Evolutionary conservation across 92 coral and sea anemone species (phyloP), one percentile per base, ranked within the genome.

Genomic region (Anthopleura xanthogrammica): DNA sequence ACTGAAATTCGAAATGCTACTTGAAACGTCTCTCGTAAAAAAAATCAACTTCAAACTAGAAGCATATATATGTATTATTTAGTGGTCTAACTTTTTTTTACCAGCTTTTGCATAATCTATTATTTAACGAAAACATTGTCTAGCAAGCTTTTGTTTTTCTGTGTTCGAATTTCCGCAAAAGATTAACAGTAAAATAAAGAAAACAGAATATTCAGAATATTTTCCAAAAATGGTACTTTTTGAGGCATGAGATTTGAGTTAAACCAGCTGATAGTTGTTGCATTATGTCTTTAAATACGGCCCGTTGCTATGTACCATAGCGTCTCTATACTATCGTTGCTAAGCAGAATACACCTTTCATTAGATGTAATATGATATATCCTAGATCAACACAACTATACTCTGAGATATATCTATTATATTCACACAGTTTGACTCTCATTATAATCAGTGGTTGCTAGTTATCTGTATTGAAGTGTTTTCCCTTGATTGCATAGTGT

Each of bases 141-240:
- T 62, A 20, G 29, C 9, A 19, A 22, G 24, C 29, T 62, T 62
- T 62, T 60, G 65, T 12, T 62, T 62, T 62, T 68, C 19, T 68
- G 74, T 68, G 74, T 68, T 68, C 74, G 74, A n/a, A 46, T 68
- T 29, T 68, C 42, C 74, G 74, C 19, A 8, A 23, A 68, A 68
- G 43, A 68, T 10, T 68, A 36, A 68, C 14, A 68, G 17, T 62
- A 62, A 62, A 8, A 64, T 9, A 64, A 10, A n/a, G 11, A 10
- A 64, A 5, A 7, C 13, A 64, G 12, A 64, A 64, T 64, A 19
- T 64, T 22, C 12, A 19, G 29, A 68, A 14, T 36, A 5, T 23
- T 62, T 62, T 68, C 7, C 9, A 12, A 29, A 68, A 12, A 0
- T 0, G 54, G 54, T 11, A 4, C 1, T 19, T 62, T 62, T n/a